Base-by-base conservation (phyloP, 1,140 invertebrate species). In the Phymorhynchus buccinoides region DNA sequence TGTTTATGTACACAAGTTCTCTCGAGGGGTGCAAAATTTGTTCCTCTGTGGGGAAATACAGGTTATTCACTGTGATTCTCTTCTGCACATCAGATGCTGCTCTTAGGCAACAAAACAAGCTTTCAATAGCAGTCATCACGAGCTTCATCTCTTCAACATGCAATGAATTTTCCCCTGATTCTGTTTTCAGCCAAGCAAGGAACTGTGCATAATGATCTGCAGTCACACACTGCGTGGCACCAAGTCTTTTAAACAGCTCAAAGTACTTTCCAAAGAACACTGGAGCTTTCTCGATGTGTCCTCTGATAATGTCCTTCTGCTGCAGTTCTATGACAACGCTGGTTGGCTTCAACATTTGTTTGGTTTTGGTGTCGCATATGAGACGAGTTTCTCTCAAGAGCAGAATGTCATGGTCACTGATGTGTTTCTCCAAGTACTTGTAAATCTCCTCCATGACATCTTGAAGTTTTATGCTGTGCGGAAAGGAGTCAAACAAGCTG, bases 231-330 rank as follows among this genome's bases (percentile, higher is more conserved):
- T 87, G 9, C 3, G 73, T 66, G 32, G 84, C 87, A 48, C 91
- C 91, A 68, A 91, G 81, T 32, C 41, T 14, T 30, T 86, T 39
- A 87, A 91, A 91, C 14, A 90, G 39, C 22, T 86, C 52, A 80
- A 85, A 86, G 86, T 87, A 89, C 37, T 84, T 62, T 41, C 85
- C 87, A 78, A 87, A 90, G 27, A 87, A 66, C 37, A 83, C 35
- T 7, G 91, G 91, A 42, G 84, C 79, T 80, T 88, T 84, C 52
- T 84, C 86, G 16, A 91, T 78, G 42, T 86, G 88, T 3, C 87
- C 89, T 27, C 78, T 78, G 32, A 91, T 91, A 73, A 87, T 86
- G 48, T 90, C 87, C 0, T 71, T 52, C 62, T 86, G 56, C 27
- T 80, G 85, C 32, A 90, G 87, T 1, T 87, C 39, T 2, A 87